Evolutionary conservation across 2,797 vertebrate genomes (phyloP), one percentile per base, ranked within the genome.

Genomic region (Alauda arvensis): DNA sequence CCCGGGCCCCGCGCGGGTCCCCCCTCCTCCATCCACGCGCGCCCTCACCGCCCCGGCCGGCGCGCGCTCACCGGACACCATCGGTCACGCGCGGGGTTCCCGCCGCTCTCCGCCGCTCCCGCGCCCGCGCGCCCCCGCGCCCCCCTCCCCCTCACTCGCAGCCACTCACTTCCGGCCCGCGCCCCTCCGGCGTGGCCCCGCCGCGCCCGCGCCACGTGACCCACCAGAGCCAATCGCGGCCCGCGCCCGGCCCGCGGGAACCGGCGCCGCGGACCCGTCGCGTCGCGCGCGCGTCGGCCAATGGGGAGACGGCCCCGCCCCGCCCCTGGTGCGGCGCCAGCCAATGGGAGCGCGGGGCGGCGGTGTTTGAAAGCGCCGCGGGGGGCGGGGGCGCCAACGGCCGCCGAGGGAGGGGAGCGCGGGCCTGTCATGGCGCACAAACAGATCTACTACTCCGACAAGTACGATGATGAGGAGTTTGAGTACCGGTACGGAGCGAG

Each of bases 361-460:
- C 28, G 74, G 59, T 6, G 74, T 77, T 85, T 85, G 83, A 85
- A 85, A 70, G 83, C 43, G 37, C 43, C 19, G n/a, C 28, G 31
- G 59, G 59, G 67, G 60, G 66, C 6, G 48, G 77, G n/a, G 49
- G 56, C 12, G 29, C 33, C 17, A 80, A 85, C 87, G 81, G 76
- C 63, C 6, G 28, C 43, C 3, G 62, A 46, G 42, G 62, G 42
- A 34, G 55, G 45, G 31, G 3, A 25, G 5, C 23, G 67, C 3
- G 20, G 28, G 39, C 15, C 61, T 26, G n/a, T 49, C 28, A 87
- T 87, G 84, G 84, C 84, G 77, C 84, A 87, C 77, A 87, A 87
- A 80, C 77, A 87, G 77, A 87, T 87, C 49, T 87, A 87, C 70
- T 87, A 87, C 29, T 87, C 84, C 6, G 85, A 87, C 43, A 87